Evolutionary conservation across 2,113 vertebrate genomes (phyloP).

Genomic region (Phasianus colchicus): DNA sequence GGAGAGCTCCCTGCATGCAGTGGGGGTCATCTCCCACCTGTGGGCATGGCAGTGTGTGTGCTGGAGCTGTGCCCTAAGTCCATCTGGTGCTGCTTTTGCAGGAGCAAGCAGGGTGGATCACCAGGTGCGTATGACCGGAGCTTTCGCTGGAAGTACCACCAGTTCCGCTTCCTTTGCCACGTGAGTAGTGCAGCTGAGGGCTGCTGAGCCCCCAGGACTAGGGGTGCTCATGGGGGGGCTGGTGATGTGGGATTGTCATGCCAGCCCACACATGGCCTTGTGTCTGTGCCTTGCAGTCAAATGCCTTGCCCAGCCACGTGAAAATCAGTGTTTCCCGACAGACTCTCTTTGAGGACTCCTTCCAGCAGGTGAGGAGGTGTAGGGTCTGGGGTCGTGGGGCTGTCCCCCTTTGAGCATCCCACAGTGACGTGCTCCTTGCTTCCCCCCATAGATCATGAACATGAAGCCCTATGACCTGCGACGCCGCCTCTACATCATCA

Average conservation of each 20-base stretch:
- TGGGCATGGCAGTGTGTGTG: fast-evolving
- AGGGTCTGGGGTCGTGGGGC: fast-evolving
- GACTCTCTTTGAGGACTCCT: conserved; percentile 97
- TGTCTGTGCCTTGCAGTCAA: conserved; percentile 81
- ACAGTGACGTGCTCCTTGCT: not conserved
- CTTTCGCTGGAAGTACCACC: conserved; percentile 99
- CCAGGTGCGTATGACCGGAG: conserved; percentile 95
- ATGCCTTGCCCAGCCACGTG: conserved; percentile 94
- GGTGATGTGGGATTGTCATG: fast-evolving
- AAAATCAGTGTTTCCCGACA: conserved; percentile 98
- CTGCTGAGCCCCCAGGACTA: not conserved
- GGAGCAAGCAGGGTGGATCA: conserved; percentile 88
- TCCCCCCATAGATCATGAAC: conserved; percentile 92
- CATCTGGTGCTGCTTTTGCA: not conserved
- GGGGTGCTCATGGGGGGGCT: not conserved
- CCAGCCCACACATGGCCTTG: not conserved
- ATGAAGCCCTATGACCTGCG: conserved; percentile 97
- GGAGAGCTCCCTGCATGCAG: not conserved
- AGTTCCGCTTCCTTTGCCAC: conserved; percentile 98
- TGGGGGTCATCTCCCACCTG: not conserved
- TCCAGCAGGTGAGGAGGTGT: conserved; percentile 89
- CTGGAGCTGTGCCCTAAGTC: not conserved
- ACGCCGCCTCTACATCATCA: conserved; percentile 96
- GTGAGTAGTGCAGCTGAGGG: conserved; percentile 77
- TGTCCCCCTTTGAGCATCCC: fast-evolving